phyloP scores from a whole-genome alignment of 2,113 vertebrate species.

The Phaethornis superciliosus region DNA sequence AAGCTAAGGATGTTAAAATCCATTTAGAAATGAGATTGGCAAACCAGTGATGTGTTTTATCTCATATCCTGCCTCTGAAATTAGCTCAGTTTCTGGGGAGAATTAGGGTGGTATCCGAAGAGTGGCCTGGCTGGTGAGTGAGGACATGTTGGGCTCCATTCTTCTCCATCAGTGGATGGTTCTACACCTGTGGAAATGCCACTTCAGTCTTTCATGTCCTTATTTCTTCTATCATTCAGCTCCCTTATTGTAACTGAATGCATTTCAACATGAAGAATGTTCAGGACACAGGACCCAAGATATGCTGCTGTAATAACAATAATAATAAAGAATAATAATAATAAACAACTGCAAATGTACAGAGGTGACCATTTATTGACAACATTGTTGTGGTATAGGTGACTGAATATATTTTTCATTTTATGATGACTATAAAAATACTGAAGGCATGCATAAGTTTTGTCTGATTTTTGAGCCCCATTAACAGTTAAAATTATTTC shows the following conservation, averaged over 20 bases:
- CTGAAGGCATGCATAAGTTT: not conserved
- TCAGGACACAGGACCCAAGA: accelerated
- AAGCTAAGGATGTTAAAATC: not conserved
- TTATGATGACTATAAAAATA: not conserved
- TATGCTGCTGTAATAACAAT: not conserved
- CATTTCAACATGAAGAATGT: not conserved
- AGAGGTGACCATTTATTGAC: accelerated
- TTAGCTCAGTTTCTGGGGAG: not conserved
- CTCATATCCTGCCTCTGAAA: not conserved
- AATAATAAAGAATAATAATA: not conserved
- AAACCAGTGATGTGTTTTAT: not conserved
- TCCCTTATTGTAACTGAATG: not conserved
- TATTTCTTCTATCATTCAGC: not conserved
- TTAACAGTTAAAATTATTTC: not conserved
- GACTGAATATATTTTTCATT: not conserved
- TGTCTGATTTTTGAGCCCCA: not conserved
- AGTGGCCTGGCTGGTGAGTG: accelerated
- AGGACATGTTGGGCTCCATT: not conserved
- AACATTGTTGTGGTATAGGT: not conserved
- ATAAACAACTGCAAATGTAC: not conserved
- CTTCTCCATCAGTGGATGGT: not conserved
- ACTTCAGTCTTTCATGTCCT: not conserved
- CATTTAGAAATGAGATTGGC: not conserved
- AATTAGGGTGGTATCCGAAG: not conserved
- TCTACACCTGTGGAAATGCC: not conserved